Evolutionary conservation across 2,888 invertebrate genomes (phyloP).

Genomic region (Lithophane ornitopus): DNA sequence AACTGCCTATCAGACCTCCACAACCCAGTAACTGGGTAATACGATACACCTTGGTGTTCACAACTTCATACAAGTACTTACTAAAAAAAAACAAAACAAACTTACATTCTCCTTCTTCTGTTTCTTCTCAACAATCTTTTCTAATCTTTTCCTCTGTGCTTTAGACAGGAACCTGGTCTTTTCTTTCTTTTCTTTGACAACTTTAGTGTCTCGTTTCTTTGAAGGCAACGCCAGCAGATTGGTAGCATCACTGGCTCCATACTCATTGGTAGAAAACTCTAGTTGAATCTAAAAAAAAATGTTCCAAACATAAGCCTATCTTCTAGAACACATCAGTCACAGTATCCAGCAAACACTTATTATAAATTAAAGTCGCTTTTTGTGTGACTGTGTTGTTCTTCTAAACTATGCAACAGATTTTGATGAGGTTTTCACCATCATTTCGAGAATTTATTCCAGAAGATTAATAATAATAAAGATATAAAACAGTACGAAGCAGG

Average conservation of each 20-base stretch:
- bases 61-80: background rate
- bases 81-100: background rate
- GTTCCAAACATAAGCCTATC: background rate
- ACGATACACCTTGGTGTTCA: too few species aligned
- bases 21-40: too few species aligned
- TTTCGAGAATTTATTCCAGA: background rate
- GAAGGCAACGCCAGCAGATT: constrained; percentile 96
- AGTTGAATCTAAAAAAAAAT: constrained; percentile 91
- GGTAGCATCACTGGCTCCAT: constrained; percentile 92
- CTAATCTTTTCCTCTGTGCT: constrained; percentile 95
- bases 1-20: too few species aligned
- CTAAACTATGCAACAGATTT: background rate
- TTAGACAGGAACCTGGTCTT: constrained; percentile 94
- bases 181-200: constrained; percentile 89
- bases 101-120: constrained; percentile 97
- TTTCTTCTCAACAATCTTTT: constrained; percentile 96
- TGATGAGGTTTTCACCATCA: background rate
- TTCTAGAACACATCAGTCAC: background rate
- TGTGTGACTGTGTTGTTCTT: background rate
- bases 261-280: constrained; percentile 91
- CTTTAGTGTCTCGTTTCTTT: constrained; percentile 94
- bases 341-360: background rate
- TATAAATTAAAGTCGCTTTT: background rate
- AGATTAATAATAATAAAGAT: too few species aligned
- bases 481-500: background rate